Base-by-base conservation (phyloP, 2,797 vertebrate genomes). In the Luscinia luscinia region DNA sequence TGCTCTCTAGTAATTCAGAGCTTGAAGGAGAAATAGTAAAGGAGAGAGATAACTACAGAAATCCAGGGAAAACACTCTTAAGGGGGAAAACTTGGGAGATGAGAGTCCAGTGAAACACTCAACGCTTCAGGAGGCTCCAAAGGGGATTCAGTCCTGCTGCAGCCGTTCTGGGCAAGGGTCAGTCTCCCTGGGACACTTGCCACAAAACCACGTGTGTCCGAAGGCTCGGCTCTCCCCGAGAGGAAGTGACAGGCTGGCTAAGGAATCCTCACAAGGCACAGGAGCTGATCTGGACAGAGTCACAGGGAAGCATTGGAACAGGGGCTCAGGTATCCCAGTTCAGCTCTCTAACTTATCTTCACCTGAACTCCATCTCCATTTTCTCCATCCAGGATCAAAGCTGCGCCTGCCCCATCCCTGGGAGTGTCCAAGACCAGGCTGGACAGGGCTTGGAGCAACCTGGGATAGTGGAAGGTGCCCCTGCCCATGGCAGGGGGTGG, bases 21-120 rank as follows among this genome's bases (percentile, higher is more conserved):
- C 95, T 98, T 87, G 73, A 84, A 94, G 75, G 57, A 92, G 95
- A 97, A 94, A 95, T 20, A 82, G 93, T 9, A 87, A 94, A 92
- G 90, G 61, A 80, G 70, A 94, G 62, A 78, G 20, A 9, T 73
- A 79, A 90, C 43, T 16, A 59, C 3, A 59, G 4, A 45, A 4
- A 72, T 75, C 46, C 70, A 41, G 12, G 75, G 61, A 92, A 95
- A 97, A 55, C 48, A 77, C 28, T 70, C 43, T 64, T 26, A 11
- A 46, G 45, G 32, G 9, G 24, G 72, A 22, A 72, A 76, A 23
- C 38, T 10, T 21, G 34, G 30, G n/a, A 57, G 36, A 40, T 2
- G 1, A 52, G 27, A 84, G 36, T 23, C 69, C 51, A 21, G 14
- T 4, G 61, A 74, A 78, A 63, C 0, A 1, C 14, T 62, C 26